Evolutionary conservation across 2,797 vertebrate species (phyloP).

Genomic region (Pangasius larnaudii): DNA sequence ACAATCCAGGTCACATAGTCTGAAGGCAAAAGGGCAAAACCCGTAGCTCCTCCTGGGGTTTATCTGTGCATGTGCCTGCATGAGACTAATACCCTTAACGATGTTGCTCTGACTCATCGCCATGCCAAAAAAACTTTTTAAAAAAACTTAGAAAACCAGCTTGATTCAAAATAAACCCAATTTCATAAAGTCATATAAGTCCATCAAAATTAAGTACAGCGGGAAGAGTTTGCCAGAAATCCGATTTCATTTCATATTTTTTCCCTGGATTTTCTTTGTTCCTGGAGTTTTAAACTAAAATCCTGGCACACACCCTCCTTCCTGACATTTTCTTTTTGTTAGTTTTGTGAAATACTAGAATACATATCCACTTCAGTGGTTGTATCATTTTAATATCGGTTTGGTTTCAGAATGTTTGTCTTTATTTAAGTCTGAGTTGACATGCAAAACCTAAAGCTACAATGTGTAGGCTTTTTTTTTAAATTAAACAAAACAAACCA

Average conservation of each 20-base stretch:
- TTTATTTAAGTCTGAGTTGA: background rate
- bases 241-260: conserved; percentile 4
- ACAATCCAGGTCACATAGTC: background rate
- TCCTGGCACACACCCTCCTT: background rate
- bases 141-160: conserved; percentile 6
- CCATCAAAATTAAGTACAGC: background rate
- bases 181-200: conserved; percentile 10
- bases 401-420: background rate
- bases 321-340: background rate
- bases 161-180: conserved; percentile 7
- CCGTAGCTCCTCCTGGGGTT: background rate
- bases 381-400: background rate
- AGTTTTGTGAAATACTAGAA: background rate
- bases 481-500: background rate
- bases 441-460: background rate
- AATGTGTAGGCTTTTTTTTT: background rate
- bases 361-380: background rate
- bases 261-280: too few relatives aligned
- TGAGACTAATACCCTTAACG: background rate
- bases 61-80: background rate
- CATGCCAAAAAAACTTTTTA: conserved; percentile 15
- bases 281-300: conserved; percentile 16
- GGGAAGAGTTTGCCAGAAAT: conserved; percentile 8
- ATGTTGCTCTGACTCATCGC: background rate
- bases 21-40: background rate